Percentiles rank a stretch among this genome's conserved stretches.
Conservation (phyloP, 2,113 vertebrate genomes). For the Holacanthus passer region DNA sequence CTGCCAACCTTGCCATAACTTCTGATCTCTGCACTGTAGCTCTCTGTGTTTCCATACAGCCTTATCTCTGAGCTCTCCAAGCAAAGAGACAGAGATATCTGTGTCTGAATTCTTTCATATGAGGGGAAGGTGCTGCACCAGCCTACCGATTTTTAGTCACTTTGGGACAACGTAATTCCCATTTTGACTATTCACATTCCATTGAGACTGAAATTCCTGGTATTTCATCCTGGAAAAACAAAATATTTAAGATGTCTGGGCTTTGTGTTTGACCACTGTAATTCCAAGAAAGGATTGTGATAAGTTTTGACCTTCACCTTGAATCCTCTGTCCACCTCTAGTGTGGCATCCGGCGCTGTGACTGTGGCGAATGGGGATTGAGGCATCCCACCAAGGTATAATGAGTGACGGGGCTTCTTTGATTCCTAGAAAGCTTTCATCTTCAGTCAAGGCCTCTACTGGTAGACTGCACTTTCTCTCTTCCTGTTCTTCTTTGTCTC, state of each 20-base stretch:
- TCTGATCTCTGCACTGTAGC: slow-evolving; percentile 27
- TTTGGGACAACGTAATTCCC: background rate
- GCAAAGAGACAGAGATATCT: slow-evolving; percentile 45
- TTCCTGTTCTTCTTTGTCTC: slow-evolving; percentile 75
- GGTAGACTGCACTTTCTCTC: slow-evolving; percentile 72
- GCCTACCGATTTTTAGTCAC: background rate
- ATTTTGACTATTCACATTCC: background rate
- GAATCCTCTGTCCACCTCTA: slow-evolving; percentile 40
- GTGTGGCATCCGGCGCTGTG: slow-evolving; percentile 37
- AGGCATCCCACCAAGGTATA: slow-evolving; percentile 77
- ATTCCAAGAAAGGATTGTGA: slow-evolving; percentile 1
- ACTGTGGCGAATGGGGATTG: slow-evolving; percentile 56
- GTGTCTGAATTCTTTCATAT: slow-evolving; percentile 41
- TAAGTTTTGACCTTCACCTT: slow-evolving; percentile 51
- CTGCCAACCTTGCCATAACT: slow-evolving; percentile 55
- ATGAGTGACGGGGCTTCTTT: slow-evolving; percentile 79
- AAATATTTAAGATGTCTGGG: background rate
- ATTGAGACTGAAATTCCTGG: background rate
- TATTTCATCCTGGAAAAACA: slow-evolving; percentile 3
- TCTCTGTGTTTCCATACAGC: slow-evolving; percentile 27
- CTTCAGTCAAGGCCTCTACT: slow-evolving; percentile 77
- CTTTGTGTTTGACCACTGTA: slow-evolving; percentile 24
- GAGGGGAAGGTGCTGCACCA: background rate
- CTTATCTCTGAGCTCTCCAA: slow-evolving; percentile 26
- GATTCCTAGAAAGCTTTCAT: slow-evolving; percentile 81